Evolutionary conservation across 1,140 invertebrate species (phyloP).

Genomic region (Calephelis virginiensis): DNA sequence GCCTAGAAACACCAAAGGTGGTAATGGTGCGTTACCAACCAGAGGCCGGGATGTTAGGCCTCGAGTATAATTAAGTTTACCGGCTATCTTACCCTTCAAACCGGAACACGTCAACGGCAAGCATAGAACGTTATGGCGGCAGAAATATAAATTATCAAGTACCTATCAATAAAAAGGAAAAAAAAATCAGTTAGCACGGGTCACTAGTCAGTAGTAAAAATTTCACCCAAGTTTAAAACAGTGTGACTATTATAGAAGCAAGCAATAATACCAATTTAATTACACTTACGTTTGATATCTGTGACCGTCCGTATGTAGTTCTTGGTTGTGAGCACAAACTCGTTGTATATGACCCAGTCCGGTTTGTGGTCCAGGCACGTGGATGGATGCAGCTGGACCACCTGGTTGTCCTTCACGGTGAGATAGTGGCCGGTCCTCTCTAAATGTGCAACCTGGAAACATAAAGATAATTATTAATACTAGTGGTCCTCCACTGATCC

Average conservation of each 20-base stretch:
- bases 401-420: constrained; percentile 99
- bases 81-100: no score
- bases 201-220: no score
- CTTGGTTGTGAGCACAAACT: constrained; percentile 99
- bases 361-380: constrained; percentile 99
- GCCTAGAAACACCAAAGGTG: no score
- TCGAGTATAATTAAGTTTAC: no score
- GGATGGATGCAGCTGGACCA: constrained; percentile 98
- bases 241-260: no score
- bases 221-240: no score
- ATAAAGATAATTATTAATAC: not conserved
- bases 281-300: constrained; percentile 95
- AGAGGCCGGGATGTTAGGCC: no score
- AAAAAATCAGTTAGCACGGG: no score
- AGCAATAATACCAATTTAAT: not conserved
- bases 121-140: no score
- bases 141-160: no score
- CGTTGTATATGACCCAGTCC: constrained; percentile 99
- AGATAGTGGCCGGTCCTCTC: constrained; percentile 88
- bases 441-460: constrained; percentile 57
- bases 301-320: constrained; percentile 99
- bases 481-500: not conserved
- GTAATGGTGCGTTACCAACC: no score
- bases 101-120: accelerated
- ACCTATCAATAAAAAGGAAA: no score